Base-by-base conservation (phyloP, 1,140 invertebrate species). In the Aphis craccivora region DNA sequence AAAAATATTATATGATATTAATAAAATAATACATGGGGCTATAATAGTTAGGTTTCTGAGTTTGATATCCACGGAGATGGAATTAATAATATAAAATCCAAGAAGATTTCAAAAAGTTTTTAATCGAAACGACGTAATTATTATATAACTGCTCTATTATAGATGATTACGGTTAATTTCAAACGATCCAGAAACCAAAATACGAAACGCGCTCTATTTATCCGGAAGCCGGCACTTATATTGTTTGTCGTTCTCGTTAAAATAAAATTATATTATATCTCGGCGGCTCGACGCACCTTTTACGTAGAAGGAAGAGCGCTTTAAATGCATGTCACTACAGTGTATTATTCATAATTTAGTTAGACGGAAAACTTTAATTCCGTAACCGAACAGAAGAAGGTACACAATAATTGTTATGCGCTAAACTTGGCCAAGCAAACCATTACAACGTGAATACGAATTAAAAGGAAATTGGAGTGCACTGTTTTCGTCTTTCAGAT, bases 321-420 rank as follows among this genome's bases (percentile, higher is more conserved):
- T 83, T 83, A 83, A 40, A 84, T 5, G 81, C 37, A 40, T 43
- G 83, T 84, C 40, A 76, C 60, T 84, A 43, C 37, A 9, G 2
- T 40, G 23, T 37, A 40, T 84, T 18, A 25, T 86, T 30, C 37
- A n/a, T 30, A 86, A 86, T 86, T 86, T 25, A 40, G 84, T 86
- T 30, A 5, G 83, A 30, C 83, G 40, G 83, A 86, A 86, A 86
- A 86, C 84, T 86, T 86, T 86, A 86, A 45, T 86, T 43, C 84
- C 84, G 84, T 18, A n/a, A 45, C 23, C 23, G 43, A 45, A 86
- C 84, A 37, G 25, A 45, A 25, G 84, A 67, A 67, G 30, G 60
- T 18, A 76, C 30, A n/a, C 23, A 86, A 45, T 84, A 25, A 84
- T 86, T 86, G 37, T 40, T 86, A n/a, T 43, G 84, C 14, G 84